A percentile compares a stretch with the other conserved stretches of the same genome.
phyloP scores from a whole-genome alignment of 1,140 invertebrate genomes.

The Heliconius eleuchia region DNA sequence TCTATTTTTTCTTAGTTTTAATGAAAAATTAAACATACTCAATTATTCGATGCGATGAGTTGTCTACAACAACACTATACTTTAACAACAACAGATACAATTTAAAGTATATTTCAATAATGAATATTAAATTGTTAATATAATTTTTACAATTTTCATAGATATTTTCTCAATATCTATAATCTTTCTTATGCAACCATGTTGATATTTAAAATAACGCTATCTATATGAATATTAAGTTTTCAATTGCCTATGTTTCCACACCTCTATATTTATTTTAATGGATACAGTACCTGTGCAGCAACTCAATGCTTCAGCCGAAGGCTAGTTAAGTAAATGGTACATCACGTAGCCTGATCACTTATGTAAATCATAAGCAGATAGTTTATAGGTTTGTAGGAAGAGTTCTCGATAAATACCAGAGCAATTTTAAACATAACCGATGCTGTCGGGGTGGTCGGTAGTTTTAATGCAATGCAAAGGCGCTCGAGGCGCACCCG shows the following conservation, averaged over 20 bases:
- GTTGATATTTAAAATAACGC: not conserved
- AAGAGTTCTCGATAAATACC: constrained; percentile 48
- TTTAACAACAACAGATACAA: too few species aligned
- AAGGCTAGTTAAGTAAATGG: constrained; percentile 17
- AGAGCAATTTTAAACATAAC: constrained; percentile 46
- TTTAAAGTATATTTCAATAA: too few species aligned
- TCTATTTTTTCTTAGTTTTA: too few species aligned
- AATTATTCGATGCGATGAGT: too few species aligned
- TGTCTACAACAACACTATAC: too few species aligned
- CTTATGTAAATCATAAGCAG: constrained; percentile 35
- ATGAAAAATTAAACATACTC: too few species aligned
- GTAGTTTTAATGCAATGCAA: constrained; percentile 56
- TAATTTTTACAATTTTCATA: not conserved
- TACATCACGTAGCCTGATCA: constrained; percentile 29
- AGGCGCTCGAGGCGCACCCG: constrained; percentile 57
- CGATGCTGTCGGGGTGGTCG: constrained; percentile 59
- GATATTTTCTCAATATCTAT: not conserved
- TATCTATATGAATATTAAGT: not conserved
- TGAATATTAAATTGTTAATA: too few species aligned
- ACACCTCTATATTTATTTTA: constrained; percentile 1
- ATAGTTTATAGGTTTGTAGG: constrained; percentile 32
- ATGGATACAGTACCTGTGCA: not conserved
- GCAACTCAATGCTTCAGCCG: constrained; percentile 15
- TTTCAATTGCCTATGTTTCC: not conserved
- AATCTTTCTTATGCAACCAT: not conserved